Evolutionary conservation across 2,113 vertebrate genomes (phyloP).

Genomic region (Equus quagga): DNA sequence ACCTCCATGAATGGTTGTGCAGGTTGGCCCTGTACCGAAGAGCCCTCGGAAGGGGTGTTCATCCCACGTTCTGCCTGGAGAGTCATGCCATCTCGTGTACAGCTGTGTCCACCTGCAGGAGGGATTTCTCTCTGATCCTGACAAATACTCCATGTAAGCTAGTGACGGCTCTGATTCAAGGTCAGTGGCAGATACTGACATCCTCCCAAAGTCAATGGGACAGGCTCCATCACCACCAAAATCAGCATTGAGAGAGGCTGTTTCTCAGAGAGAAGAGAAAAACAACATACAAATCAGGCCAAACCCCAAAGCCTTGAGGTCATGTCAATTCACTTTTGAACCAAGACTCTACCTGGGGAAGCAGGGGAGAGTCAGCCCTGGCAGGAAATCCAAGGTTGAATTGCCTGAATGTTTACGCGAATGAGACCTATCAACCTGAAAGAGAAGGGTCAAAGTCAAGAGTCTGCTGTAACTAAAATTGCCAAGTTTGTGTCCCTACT

Average conservation of each 20-base stretch:
- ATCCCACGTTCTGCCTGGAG: background rate
- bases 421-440: background rate
- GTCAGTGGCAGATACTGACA: background rate
- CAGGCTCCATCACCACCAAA: background rate
- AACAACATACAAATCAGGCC: background rate
- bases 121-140: background rate
- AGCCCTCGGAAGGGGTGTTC: background rate
- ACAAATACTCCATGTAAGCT: background rate
- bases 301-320: background rate
- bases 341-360: background rate
- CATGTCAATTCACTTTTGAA: background rate
- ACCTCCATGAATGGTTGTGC: background rate
- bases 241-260: background rate
- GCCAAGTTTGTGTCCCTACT: background rate
- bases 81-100: too few relatives aligned
- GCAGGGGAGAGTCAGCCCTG: background rate
- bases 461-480: background rate
- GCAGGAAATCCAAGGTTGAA: background rate
- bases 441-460: background rate
- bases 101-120: background rate
- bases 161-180: background rate
- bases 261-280: background rate
- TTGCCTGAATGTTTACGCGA: background rate
- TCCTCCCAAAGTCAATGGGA: background rate
- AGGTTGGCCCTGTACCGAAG: background rate